Conservation (phyloP, 2,797 vertebrate species). For the Arctocebus calabarensis region DNA sequence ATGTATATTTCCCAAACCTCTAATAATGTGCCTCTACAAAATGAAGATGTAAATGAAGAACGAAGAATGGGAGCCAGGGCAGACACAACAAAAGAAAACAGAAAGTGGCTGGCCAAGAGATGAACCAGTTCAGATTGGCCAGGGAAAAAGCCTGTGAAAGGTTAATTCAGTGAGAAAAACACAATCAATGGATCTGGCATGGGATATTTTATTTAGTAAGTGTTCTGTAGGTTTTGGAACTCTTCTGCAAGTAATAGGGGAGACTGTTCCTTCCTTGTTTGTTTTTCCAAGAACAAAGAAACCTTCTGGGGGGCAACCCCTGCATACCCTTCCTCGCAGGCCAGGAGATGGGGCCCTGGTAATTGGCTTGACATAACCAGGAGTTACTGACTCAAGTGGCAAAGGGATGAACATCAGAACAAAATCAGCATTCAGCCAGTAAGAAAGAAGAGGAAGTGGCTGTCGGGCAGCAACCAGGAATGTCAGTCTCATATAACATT, state of each 20-base stretch:
- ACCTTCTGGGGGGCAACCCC: neutral
- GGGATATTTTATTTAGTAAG: neutral
- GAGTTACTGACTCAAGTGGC: neutral
- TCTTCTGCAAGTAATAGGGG: neutral
- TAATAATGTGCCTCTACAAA: neutral
- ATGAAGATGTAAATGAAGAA: neutral
- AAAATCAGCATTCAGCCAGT: neutral
- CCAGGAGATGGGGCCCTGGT: neutral
- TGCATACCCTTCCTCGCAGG: neutral
- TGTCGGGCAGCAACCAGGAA: neutral
- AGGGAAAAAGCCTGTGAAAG: neutral
- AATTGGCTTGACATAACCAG: neutral
- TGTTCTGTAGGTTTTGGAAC: neutral
- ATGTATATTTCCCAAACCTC: neutral
- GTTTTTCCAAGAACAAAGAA: neutral
- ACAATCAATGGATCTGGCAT: rapidly evolving
- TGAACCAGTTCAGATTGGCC: neutral
- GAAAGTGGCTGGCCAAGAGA: neutral
- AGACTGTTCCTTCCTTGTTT: neutral
- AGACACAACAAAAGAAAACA: neutral
- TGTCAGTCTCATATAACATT: neutral
- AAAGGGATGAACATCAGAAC: neutral
- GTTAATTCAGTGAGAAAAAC: neutral
- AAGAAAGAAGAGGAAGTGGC: neutral
- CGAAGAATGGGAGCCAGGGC: neutral